Percentiles rank a stretch among this genome's conserved stretches.
These are phyloP conservation scores for Ostrea edulis DNA, from an alignment of 1,140 invertebrate species.

Conservation along the genomic window DNA sequence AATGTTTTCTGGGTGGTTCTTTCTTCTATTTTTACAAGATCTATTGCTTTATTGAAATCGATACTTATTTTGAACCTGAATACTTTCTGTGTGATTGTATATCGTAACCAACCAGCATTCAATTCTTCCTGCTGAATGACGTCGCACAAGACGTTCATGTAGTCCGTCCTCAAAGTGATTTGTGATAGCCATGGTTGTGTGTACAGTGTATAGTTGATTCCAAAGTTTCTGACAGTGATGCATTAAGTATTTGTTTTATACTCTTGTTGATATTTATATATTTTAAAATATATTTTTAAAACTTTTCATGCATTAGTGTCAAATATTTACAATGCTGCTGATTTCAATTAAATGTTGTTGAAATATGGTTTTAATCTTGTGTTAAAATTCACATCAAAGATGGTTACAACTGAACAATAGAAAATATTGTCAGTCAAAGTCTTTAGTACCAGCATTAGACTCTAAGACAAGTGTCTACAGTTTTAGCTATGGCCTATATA, in stretches of 20 bases:
- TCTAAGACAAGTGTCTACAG: too few species aligned
- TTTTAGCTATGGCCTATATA: too few species aligned
- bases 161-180: not conserved
- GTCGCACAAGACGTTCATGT: not conserved
- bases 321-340: not conserved
- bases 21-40: not conserved
- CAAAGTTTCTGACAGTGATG: not conserved
- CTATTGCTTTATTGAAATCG: not conserved
- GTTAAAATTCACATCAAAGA: not conserved
- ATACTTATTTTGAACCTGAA: not conserved
- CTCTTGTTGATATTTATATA: constrained; percentile 30
- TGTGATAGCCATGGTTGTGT: not conserved
- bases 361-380: not conserved
- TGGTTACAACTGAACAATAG: too few species aligned
- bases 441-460: too few species aligned
- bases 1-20: not conserved
- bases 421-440: too few species aligned
- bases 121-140: not conserved
- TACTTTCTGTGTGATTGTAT: not conserved
- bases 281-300: constrained; percentile 3
- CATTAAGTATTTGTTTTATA: constrained; percentile 37
- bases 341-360: constrained; percentile 24
- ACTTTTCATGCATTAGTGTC: constrained; percentile 22
- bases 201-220: not conserved
- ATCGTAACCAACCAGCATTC: not conserved